Conservation (phyloP, 2,797 vertebrate species). For the Xiphorhynchus erythropygius region DNA sequence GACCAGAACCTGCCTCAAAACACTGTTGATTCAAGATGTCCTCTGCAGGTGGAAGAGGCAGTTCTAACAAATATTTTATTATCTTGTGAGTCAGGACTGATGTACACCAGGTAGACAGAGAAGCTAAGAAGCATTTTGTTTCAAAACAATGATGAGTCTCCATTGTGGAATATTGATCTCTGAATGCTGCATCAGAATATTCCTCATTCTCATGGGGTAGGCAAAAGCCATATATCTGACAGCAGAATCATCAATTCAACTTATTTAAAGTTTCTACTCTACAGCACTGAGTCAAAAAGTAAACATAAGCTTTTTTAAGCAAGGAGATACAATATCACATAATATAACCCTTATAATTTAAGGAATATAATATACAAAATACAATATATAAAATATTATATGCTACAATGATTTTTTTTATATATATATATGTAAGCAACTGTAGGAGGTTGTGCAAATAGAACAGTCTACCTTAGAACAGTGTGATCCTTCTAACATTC, state of each 20-base stretch:
- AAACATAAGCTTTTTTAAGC: not conserved
- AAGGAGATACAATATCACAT: not conserved
- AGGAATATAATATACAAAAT: not conserved
- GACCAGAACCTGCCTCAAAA: not conserved
- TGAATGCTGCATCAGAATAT: not conserved
- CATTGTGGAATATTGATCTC: not conserved
- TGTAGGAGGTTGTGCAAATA: not conserved
- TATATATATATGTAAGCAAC: not conserved
- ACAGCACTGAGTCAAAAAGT: not conserved
- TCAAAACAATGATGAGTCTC: not conserved
- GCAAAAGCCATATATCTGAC: not conserved
- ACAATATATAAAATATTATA: too few species aligned
- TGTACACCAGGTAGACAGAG: not conserved
- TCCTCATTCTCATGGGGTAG: not conserved
- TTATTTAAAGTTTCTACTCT: not conserved
- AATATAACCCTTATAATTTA: not conserved
- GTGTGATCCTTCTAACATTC: not conserved
- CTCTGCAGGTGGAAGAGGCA: not conserved
- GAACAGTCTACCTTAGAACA: not conserved
- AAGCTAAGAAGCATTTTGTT: not conserved
- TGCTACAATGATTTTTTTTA: too few species aligned
- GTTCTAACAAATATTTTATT: not conserved
- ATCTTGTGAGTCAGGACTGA: not conserved
- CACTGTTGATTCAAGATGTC: accelerated
- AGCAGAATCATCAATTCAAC: not conserved